Conservation (phyloP, 2,113 vertebrate species). For the Saccopteryx leptura region DNA sequence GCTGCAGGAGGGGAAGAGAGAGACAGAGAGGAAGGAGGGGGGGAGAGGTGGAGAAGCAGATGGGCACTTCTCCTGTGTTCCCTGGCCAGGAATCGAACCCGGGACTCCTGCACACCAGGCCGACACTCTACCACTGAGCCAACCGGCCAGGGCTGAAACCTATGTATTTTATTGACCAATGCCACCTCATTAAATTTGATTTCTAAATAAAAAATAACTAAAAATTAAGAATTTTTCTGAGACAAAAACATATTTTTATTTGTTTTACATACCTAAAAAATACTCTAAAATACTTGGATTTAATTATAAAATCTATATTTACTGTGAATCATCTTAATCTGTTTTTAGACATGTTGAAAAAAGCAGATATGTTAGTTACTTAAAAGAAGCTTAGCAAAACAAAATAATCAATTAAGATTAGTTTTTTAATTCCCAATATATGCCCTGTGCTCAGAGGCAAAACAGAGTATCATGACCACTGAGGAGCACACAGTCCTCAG, state of each 20-base stretch:
- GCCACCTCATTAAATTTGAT: too few species aligned
- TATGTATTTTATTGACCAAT: too few species aligned
- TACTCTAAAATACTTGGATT: conserved; percentile 15
- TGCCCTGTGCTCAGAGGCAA: not conserved
- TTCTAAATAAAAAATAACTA: not conserved
- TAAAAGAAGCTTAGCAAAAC: not conserved
- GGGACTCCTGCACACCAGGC: too few species aligned
- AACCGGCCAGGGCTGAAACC: too few species aligned
- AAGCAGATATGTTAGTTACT: not conserved
- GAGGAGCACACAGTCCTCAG: not conserved
- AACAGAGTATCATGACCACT: not conserved
- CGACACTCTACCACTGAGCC: too few species aligned
- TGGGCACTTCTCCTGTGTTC: too few species aligned
- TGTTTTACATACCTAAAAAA: not conserved
- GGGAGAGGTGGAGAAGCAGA: too few species aligned
- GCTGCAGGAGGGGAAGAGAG: too few species aligned
- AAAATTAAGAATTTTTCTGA: not conserved
- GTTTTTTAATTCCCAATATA: not conserved
- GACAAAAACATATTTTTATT: not conserved
- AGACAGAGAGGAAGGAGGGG: too few species aligned
- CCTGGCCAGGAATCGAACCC: too few species aligned
- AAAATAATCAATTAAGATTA: not conserved
- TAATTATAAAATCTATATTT: not conserved
- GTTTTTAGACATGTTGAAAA: not conserved
- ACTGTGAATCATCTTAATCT: not conserved